Percentiles rank a stretch among this genome's conserved stretches.
phyloP scores from a whole-genome alignment of 2,888 invertebrate species.

The Dryadula phaetusa region DNA sequence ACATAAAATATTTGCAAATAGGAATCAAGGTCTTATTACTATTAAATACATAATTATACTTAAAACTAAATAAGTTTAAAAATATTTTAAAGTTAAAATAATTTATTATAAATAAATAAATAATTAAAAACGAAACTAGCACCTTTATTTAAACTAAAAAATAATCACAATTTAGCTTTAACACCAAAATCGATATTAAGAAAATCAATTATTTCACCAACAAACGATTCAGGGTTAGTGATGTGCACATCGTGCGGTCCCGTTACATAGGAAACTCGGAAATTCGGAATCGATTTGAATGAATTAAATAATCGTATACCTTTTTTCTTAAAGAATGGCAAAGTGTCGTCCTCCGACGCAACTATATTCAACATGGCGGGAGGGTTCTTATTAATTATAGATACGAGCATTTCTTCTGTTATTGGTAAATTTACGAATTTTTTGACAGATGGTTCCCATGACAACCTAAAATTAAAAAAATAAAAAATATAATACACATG shows the following conservation, averaged over 20 bases:
- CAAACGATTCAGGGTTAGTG: slow-evolving; percentile 78
- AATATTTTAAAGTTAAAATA: too few species aligned
- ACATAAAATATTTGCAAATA: too few species aligned
- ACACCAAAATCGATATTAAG: slow-evolving; percentile 51
- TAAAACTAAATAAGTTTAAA: too few species aligned
- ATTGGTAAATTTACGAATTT: slow-evolving; percentile 51
- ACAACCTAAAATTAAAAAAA: slow-evolving; percentile 53
- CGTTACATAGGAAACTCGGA: slow-evolving; percentile 56
- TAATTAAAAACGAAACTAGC: background rate
- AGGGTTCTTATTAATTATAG: slow-evolving; percentile 30
- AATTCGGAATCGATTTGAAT: slow-evolving; percentile 53
- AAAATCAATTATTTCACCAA: slow-evolving; percentile 62
- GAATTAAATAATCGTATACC: slow-evolving; percentile 52
- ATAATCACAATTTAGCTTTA: slow-evolving; percentile 30
- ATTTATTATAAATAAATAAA: background rate
- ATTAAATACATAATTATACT: too few species aligned
- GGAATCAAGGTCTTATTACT: too few species aligned
- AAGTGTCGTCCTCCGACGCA: slow-evolving; percentile 46
- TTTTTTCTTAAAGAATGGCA: slow-evolving; percentile 46
- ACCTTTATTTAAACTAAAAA: background rate
- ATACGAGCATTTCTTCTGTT: slow-evolving; percentile 54
- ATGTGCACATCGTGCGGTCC: slow-evolving; percentile 86
- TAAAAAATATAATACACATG: too few species aligned
- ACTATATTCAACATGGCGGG: slow-evolving; percentile 58
- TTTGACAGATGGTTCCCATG: slow-evolving; percentile 64